Evolutionary conservation across 2,888 invertebrate species (phyloP), one percentile per base, ranked within the genome.

Genomic region (Odiellus spinosus): DNA sequence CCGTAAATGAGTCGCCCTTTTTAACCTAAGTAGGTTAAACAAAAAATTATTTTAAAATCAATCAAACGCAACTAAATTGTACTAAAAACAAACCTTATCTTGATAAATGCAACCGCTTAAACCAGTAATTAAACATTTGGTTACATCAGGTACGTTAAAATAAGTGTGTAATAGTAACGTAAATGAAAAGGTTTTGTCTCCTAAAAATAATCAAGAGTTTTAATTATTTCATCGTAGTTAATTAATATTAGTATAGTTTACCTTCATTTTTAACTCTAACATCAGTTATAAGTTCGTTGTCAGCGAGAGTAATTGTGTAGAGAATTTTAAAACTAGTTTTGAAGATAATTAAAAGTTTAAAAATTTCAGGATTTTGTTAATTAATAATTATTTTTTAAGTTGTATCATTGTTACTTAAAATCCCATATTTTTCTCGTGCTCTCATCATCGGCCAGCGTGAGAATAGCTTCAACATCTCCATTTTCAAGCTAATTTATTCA

Each of bases 341-440:
- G 2, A n/a, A 35, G 14, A n/a, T n/a, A n/a, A n/a, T n/a, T n/a
- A n/a, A n/a, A n/a, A n/a, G n/a, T n/a, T n/a, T n/a, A n/a, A n/a
- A n/a, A n/a, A n/a, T n/a, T n/a, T n/a, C n/a, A n/a, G n/a, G n/a
- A n/a, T n/a, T n/a, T n/a, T n/a, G n/a, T n/a, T n/a, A n/a, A n/a
- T n/a, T n/a, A n/a, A n/a, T n/a, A n/a, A n/a, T n/a, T n/a, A n/a
- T n/a, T n/a, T n/a, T n/a, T n/a, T n/a, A n/a, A n/a, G n/a, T n/a
- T n/a, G n/a, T n/a, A n/a, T n/a, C n/a, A n/a, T n/a, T n/a, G n/a
- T n/a, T 67, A 84, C 78, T 81, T 82, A 68, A 82, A 84, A 67
- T 88, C 85, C 91, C 91, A 93, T 80, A 90, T 84, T 56, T 84
- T 81, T 52, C 86, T 74, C 17, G 91, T 87, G 65, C 84, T 85